A percentile compares a stretch with the other conserved stretches of the same genome.
phyloP scores from a whole-genome alignment of 2,797 vertebrate species.

The Ctenopoma multispine region DNA sequence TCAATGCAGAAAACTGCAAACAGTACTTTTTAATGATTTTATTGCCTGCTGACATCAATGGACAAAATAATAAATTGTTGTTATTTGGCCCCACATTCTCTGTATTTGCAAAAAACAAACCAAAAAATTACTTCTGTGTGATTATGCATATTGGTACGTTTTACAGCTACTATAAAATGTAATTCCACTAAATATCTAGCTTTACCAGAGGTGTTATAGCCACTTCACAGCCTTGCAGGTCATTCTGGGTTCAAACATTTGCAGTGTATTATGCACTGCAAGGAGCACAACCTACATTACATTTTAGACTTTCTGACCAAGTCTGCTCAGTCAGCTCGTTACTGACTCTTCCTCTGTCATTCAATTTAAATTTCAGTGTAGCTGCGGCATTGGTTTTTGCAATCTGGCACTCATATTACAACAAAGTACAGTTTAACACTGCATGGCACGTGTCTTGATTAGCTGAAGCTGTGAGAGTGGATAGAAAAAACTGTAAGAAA shows the following conservation, averaged over 20 bases:
- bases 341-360: background rate
- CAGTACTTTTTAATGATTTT: conserved; percentile 3
- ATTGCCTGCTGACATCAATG: background rate
- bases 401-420: background rate
- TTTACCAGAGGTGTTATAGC: background rate
- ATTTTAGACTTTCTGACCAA: background rate
- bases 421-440: background rate
- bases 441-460: background rate
- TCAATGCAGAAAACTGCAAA: background rate
- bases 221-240: background rate
- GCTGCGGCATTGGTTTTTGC: background rate
- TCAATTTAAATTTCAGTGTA: background rate
- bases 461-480: conserved; percentile 13
- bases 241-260: background rate
- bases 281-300: background rate
- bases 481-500: conserved; percentile 2
- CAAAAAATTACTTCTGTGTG: too few relatives aligned
- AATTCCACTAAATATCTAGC: background rate
- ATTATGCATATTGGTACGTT: background rate
- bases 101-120: background rate
- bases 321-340: background rate
- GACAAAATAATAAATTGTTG: background rate
- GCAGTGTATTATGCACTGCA: background rate
- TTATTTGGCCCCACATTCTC: background rate
- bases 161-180: background rate